Percentiles rank a stretch among this genome's conserved stretches.
phyloP scores from a whole-genome alignment of 2,888 invertebrate species.

The Cyclophora albipunctata region DNA sequence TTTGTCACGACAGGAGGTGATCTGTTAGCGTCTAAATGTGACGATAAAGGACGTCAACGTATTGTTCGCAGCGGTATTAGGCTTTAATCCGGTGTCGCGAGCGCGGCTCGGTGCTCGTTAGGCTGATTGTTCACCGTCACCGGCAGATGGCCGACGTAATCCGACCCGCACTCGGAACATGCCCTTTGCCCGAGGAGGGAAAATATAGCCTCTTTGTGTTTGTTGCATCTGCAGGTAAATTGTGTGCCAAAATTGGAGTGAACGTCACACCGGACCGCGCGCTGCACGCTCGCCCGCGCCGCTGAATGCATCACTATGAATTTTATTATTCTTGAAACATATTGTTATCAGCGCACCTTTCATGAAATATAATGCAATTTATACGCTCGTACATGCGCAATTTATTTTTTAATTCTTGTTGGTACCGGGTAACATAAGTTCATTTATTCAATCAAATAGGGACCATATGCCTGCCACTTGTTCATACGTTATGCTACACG shows the following conservation, averaged over 20 bases:
- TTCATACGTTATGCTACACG: too few species aligned
- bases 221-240: conserved; percentile 75
- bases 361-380: conserved; percentile 23
- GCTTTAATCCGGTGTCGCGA: conserved; percentile 68
- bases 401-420: too few species aligned
- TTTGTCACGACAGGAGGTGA: conserved; percentile 61
- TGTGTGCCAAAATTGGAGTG: conserved; percentile 63
- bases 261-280: conserved; percentile 34
- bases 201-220: conserved; percentile 69
- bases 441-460: too few species aligned
- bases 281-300: conserved; percentile 50
- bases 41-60: conserved; percentile 57
- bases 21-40: conserved; percentile 68
- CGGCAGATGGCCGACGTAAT: conserved; percentile 70
- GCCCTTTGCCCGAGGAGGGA: conserved; percentile 30
- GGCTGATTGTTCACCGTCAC: conserved; percentile 67
- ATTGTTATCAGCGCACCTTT: conserved; percentile 62
- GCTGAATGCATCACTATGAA: conserved; percentile 61
- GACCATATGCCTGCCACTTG: too few species aligned
- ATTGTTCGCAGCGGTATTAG: conserved; percentile 68
- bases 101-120: conserved; percentile 56
- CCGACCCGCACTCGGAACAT: conserved; percentile 42
- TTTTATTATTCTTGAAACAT: conserved; percentile 61
- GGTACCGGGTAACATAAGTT: too few species aligned
- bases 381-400: conserved; percentile 8